phyloP scores from a whole-genome alignment of 2,113 vertebrate genomes.

The Hippocampus zosterae region DNA sequence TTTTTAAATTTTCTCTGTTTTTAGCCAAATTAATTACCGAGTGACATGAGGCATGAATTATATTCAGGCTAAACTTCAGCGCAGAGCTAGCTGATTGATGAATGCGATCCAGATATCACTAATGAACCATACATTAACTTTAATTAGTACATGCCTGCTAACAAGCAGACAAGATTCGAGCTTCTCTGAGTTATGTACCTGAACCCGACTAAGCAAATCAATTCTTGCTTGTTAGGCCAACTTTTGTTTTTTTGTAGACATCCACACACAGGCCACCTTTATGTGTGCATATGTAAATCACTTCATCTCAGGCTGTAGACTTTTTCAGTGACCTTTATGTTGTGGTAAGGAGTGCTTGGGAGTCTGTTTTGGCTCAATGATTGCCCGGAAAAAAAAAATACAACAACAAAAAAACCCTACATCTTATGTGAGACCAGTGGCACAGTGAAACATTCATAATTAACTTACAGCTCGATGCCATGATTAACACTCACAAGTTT shows the following conservation, averaged over 20 bases:
- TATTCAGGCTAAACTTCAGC: too few species aligned
- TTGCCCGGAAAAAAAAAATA: neutral
- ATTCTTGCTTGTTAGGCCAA: conserved; percentile 29
- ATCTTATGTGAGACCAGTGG: conserved; percentile 8
- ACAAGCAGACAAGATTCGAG: conserved; percentile 8
- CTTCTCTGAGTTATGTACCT: conserved; percentile 1
- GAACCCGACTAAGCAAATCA: conserved; percentile 33
- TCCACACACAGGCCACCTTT: neutral
- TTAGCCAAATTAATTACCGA: too few species aligned
- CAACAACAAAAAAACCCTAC: neutral
- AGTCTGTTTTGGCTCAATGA: conserved; percentile 15
- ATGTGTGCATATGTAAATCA: conserved; percentile 20
- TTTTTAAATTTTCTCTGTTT: too few species aligned
- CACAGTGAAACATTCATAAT: conserved; percentile 24
- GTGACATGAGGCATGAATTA: too few species aligned
- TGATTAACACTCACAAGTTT: conserved; percentile 33
- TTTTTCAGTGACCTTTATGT: conserved; percentile 10
- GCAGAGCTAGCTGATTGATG: too few species aligned
- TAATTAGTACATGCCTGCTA: conserved; percentile 4
- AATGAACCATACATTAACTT: too few species aligned
- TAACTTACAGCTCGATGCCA: conserved; percentile 7
- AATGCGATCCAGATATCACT: too few species aligned
- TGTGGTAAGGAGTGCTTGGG: conserved; percentile 4
- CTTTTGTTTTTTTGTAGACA: conserved; percentile 9
- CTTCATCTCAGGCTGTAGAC: neutral